Base-by-base conservation (phyloP, 2,888 invertebrate species). In the Resseliella maxima region DNA sequence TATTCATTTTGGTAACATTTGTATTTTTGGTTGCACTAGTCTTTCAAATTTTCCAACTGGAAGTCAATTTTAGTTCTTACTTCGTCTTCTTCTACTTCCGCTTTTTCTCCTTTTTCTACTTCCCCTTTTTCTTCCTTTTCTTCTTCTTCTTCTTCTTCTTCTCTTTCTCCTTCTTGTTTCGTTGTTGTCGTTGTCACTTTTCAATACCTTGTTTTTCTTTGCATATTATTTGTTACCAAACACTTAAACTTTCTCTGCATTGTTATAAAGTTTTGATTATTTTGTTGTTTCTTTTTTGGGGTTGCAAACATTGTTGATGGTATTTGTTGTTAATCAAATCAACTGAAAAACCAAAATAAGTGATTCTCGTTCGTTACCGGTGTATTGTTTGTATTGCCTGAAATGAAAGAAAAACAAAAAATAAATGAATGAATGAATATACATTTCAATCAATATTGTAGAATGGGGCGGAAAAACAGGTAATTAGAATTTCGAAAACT, bases 1-100 rank as follows among this genome's bases (percentile, higher is more conserved):
- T 83, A 83, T 83, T 83, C 83, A 83, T 83, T 83, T 83, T 83
- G 38, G 38, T 38, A 36, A 38, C 83, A 83, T 83, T 83, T 83
- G 83, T 15, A 5, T 83, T 2, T 8, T 31, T 27, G 54, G 54
- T 6, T 18, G 8, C n/a, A 24, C 59, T 81, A 3, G 12, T 31
- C 18, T 83, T 38, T 38, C 38, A 24, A 83, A 21, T 21, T 18
- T 83, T 12, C n/a, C 38, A 31, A 27, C n/a, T n/a, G n/a, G n/a
- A 72, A 1, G 15, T 31, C 38, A 38, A 36, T 81, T 35, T 81
- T 15, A 1, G 36, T 41, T 41, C 81, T 81, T 50, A 21, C 2
- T 41, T 3, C 5, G 50, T 8, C 50, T 50, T 8, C n/a, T n/a
- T n/a, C n/a, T n/a, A n/a, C n/a, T n/a, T n/a, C n/a, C n/a, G n/a